Conservation (phyloP, 2,113 vertebrate genomes). For the Aleadryas rufinucha region DNA sequence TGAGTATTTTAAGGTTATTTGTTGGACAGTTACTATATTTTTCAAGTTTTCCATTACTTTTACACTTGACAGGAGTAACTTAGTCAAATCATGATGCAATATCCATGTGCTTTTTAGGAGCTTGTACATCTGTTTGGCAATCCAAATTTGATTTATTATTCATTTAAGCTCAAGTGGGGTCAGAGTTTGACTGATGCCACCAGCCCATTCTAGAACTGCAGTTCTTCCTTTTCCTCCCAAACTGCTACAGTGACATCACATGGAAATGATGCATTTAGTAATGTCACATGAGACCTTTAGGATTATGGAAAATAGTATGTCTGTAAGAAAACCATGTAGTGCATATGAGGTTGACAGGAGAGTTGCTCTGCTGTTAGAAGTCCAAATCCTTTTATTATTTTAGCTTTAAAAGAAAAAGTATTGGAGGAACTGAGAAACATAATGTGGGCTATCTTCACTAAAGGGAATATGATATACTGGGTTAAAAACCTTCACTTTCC, state of each 20-base stretch:
- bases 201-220: background rate
- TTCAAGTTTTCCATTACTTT: background rate
- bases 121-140: background rate
- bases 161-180: background rate
- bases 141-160: background rate
- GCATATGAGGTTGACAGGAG: background rate
- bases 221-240: background rate
- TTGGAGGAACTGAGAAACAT: background rate
- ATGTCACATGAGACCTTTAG: background rate
- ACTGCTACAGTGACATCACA: background rate
- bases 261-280: background rate
- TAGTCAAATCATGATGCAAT: background rate
- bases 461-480: background rate
- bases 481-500: background rate
- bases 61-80: background rate
- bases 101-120: background rate
- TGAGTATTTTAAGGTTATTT: background rate
- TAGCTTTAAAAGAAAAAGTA: background rate
- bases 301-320: background rate
- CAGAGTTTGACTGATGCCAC: background rate
- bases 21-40: background rate
- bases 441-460: background rate
- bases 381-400: background rate
- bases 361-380: background rate
- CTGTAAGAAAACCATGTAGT: background rate